Evolutionary conservation across 1,140 invertebrate genomes (phyloP), one percentile per base, ranked within the genome.

Genomic region (Danaus plexippus): DNA sequence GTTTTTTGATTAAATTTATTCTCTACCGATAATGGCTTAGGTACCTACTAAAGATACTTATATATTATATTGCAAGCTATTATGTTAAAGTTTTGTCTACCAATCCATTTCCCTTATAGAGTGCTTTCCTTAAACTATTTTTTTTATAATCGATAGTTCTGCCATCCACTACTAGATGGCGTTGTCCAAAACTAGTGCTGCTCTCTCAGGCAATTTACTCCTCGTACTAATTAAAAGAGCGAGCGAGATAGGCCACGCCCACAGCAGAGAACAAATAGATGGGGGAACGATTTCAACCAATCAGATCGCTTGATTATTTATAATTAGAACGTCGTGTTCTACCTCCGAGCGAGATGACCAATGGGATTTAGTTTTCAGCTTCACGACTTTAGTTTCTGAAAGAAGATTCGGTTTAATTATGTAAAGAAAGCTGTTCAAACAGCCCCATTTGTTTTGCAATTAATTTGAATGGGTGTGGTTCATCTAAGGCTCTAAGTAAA

Each of bases 211-310:
- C 84, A 87, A 87, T 87, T 87, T 85, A 87, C 84, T 87, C 84
- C 81, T 87, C 81, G 72, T 80, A 85, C 84, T 87, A 87, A 87
- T 87, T 87, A 87, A 87, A 87, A 87, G 80, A 86, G 81, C 71
- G 81, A 79, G 75, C 74, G 80, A 76, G 77, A 72, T 52, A 76
- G 61, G 66, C 84, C 82, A 75, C 84, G 84, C 84, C 84, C 67
- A 74, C 74, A 59, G 53, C 67, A 58, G 72, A 85, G 84, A 87
- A 87, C 84, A 87, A 87, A 87, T 71, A 82, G 77, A 73, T 73
- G 78, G 80, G 82, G 80, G 76, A 72, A 65, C 57, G 22, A 48
- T 53, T 53, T 58, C 66, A 57, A 56, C 84, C 84, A 87, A 87
- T 87, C 65, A 67, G 71, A 65, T 61, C 48, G 62, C 75, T 87